Evolutionary conservation across 2,113 vertebrate species (phyloP).

Genomic region (Cyanoderma ruficeps): DNA sequence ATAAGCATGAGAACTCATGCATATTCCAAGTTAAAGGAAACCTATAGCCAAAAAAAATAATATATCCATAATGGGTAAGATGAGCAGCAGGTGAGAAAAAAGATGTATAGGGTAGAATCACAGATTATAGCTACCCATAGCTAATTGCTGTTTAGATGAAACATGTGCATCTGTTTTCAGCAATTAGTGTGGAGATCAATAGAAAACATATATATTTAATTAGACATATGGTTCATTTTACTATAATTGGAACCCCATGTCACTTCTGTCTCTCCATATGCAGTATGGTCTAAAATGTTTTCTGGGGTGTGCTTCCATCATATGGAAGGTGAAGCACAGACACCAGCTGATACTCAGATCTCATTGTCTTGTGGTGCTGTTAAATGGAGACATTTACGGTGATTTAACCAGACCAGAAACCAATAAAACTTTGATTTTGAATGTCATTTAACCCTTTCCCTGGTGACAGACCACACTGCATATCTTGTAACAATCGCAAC

Average conservation of each 20-base stretch:
- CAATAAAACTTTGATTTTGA: neutral
- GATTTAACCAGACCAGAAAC: neutral
- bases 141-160: slow-evolving; percentile 53
- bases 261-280: slow-evolving; percentile 46
- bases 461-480: neutral
- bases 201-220: slow-evolving; percentile 68
- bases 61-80: neutral
- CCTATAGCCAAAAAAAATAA: neutral
- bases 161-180: slow-evolving; percentile 58
- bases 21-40: neutral
- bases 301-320: slow-evolving; percentile 24
- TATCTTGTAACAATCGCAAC: neutral
- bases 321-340: neutral
- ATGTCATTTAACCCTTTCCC: slow-evolving; percentile 21
- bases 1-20: neutral
- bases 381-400: neutral
- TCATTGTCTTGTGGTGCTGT: neutral
- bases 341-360: slow-evolving; percentile 33
- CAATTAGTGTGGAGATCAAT: slow-evolving; percentile 59
- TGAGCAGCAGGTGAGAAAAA: slow-evolving; percentile 59
- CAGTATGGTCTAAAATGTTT: slow-evolving; percentile 17
- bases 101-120: neutral
- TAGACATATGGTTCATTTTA: slow-evolving; percentile 68
- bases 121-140: slow-evolving; percentile 9
- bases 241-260: slow-evolving; percentile 50